These are phyloP conservation scores for Eupithecia subfuscata DNA, from an alignment of 2,888 invertebrate species.

Conservation along the genomic window DNA sequence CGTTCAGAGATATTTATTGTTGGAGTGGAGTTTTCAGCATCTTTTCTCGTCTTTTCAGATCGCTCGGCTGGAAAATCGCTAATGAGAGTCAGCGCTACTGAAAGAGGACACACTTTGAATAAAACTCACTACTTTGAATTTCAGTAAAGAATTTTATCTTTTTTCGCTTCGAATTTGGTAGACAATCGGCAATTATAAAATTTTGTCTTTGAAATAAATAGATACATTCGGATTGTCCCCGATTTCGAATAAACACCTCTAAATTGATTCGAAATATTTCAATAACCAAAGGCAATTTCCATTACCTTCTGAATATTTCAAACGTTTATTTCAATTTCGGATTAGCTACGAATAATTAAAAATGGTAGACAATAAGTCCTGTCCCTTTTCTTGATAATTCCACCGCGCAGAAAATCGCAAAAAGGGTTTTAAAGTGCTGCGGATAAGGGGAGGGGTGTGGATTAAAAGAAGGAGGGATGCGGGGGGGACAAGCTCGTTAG, in stretches of 20 bases:
- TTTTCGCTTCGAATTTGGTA: neutral
- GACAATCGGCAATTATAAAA: neutral
- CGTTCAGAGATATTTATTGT: conserved; percentile 54
- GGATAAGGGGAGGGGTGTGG: conserved; percentile 64
- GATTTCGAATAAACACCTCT: neutral
- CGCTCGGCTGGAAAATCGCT: conserved; percentile 71
- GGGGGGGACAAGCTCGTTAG: conserved; percentile 75
- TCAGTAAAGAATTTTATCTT: conserved; percentile 27
- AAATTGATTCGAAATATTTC: conserved; percentile 13
- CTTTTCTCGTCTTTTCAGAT: conserved; percentile 57
- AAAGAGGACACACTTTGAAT: conserved; percentile 60
- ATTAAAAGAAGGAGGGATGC: conserved; percentile 68
- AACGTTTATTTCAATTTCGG: conserved; percentile 47
- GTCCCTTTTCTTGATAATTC: conserved; percentile 74
- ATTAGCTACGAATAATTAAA: conserved; percentile 60
- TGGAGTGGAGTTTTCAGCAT: conserved; percentile 55
- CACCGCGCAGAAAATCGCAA: conserved; percentile 76
- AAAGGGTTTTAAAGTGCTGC: conserved; percentile 81
- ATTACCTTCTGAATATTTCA: conserved; percentile 26
- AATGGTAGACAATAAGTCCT: conserved; percentile 67
- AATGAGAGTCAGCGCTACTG: conserved; percentile 71
- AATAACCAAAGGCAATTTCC: conserved; percentile 18
- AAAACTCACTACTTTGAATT: conserved; percentile 60
- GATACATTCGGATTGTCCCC: neutral
- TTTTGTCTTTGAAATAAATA: neutral